phyloP scores from a whole-genome alignment of 2,797 vertebrate genomes.

The Xiphorhynchus erythropygius region DNA sequence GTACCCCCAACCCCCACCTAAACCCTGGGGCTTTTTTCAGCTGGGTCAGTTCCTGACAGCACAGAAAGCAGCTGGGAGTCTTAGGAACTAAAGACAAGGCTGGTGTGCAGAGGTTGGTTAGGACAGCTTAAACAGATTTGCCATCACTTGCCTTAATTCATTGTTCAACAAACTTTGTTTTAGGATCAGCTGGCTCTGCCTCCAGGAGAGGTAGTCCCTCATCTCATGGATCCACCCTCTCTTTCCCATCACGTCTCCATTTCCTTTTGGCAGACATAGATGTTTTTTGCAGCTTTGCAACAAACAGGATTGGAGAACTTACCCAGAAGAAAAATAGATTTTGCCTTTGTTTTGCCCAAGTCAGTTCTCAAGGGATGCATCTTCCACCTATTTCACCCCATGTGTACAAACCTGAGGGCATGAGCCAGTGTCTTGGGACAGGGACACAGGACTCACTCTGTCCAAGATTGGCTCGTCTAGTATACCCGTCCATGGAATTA shows the following conservation, averaged over 20 bases:
- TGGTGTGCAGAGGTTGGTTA: neutral
- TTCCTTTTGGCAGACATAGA: neutral
- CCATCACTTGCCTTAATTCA: neutral
- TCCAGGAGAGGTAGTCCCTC: neutral
- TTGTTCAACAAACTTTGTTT: neutral
- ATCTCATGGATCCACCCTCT: neutral
- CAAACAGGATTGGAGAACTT: neutral
- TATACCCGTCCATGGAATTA: neutral
- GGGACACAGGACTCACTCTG: neutral
- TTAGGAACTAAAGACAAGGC: neutral
- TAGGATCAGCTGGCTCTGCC: neutral
- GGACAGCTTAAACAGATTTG: neutral
- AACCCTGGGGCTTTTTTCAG: neutral
- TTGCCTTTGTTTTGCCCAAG: neutral
- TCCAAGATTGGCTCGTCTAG: neutral
- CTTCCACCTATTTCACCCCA: neutral
- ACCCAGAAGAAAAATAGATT: neutral
- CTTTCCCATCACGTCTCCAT: neutral
- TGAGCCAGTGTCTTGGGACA: neutral
- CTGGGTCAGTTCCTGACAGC: neutral
- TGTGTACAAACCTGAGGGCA: accelerated
- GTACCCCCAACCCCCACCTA: neutral
- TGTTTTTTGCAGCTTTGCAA: neutral
- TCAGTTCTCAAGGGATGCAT: neutral
- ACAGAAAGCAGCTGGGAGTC: neutral